Evolutionary conservation across 1,140 invertebrate genomes (phyloP), one percentile per base, ranked within the genome.

Genomic region (Alviniconcha marisindica): DNA sequence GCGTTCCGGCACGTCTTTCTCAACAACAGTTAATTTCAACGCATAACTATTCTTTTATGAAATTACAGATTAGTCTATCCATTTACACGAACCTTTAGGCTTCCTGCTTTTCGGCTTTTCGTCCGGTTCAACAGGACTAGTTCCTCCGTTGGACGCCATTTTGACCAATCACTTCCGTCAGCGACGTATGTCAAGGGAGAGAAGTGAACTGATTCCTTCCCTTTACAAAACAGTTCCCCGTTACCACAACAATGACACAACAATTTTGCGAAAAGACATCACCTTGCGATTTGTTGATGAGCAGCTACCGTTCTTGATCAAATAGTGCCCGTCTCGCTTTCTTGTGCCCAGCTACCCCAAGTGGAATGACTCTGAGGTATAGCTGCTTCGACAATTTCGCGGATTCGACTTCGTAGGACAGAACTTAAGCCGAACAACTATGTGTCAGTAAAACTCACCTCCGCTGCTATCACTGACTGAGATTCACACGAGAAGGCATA

Each of bases 81-180:
- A 44, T 42, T 14, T 28, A 33, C 76, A 86, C 78, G 31, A 60
- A 86, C 87, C 87, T 85, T 88, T 88, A n/a, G 87, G 87, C 28
- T 85, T 77, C 84, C 84, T 85, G 84, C 83, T 87, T 51, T 84
- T 84, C 33, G 84, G 60, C 69, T 87, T 87, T 77, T 87, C 88
- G 36, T 83, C 78, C 36, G 83, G 77, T 71, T 77, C 54, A 21
- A 79, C n/a, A 28, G 69, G 44, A 63, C 54, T 73, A 3, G 63
- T 51, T n/a, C 44, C 63, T 2, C 66, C 79, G 36, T 81, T 81
- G 7, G 83, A 33, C 83, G 83, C 83, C 83, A 84, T 84, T 73
- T 44, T 60, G 38, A 42, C 51, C 77, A 44, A 51, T 31, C 66
- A 69, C 38, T 31, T 28, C n/a, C 60, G 79, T 63, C 79, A 81